These are phyloP conservation scores for Pseudochirops cupreus DNA, from an alignment of 2,797 vertebrate genomes.

Conservation along the genomic window DNA sequence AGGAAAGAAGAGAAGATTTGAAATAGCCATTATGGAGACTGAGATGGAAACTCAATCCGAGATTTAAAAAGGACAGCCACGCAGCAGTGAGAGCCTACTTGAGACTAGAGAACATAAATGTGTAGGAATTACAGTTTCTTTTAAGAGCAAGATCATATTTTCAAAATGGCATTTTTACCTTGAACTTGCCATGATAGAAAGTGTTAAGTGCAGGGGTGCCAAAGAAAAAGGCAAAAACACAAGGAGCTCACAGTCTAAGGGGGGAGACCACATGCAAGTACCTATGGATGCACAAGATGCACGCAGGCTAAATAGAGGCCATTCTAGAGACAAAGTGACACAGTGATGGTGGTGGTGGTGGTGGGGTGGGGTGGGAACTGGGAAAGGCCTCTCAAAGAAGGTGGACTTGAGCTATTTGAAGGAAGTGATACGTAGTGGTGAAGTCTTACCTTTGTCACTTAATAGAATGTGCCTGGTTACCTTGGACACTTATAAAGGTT, in stretches of 20 bases:
- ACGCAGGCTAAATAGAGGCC: not conserved
- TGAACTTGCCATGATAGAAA: not conserved
- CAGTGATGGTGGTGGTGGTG: not conserved
- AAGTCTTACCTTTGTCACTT: not conserved
- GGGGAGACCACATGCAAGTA: not conserved
- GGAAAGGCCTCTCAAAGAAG: not conserved
- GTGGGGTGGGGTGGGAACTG: not conserved
- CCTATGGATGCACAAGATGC: not conserved
- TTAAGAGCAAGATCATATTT: not conserved
- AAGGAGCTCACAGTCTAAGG: not conserved
- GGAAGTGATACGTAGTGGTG: not conserved
- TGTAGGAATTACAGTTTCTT: not conserved
- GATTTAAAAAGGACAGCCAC: not conserved
- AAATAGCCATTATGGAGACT: not conserved
- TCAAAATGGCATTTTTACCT: not conserved
- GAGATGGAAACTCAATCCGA: not conserved
- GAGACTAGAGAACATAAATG: not conserved
- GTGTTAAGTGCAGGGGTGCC: not conserved
- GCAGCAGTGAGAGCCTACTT: not conserved
- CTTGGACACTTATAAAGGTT: not conserved
- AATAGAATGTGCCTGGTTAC: not conserved
- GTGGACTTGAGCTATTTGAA: not conserved
- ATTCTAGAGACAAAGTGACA: not conserved
- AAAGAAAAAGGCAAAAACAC: not conserved
- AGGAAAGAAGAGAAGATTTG: not conserved